A percentile compares a stretch with the other conserved stretches of the same genome.
Evolutionary conservation across 2,113 vertebrate species (phyloP).

Genomic region (Thermophis baileyi): DNA sequence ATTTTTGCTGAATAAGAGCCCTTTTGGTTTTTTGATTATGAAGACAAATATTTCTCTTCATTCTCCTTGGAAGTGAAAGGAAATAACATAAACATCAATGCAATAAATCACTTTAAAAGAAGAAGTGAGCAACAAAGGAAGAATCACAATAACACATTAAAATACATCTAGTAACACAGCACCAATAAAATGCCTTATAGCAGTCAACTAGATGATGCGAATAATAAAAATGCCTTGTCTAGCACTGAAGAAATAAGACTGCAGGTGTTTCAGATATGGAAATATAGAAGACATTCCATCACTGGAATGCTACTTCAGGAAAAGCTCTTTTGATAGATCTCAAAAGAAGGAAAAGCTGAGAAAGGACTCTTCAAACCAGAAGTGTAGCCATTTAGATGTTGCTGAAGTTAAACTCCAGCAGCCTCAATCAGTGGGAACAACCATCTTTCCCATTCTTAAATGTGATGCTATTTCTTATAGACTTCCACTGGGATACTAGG

Average conservation of each 20-base stretch:
- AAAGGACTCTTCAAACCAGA: not conserved
- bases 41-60: not conserved
- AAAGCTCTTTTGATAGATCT: not conserved
- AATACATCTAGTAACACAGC: not conserved
- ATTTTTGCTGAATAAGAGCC: not conserved
- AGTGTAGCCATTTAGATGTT: not conserved
- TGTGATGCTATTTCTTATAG: not conserved
- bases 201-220: not conserved
- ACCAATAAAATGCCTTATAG: not conserved
- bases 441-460: not conserved
- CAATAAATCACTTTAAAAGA: not conserved
- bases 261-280: not conserved
- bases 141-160: not conserved
- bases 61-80: not conserved
- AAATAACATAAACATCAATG: not conserved
- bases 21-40: not conserved
- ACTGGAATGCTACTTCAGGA: not conserved
- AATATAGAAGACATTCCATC: not conserved
- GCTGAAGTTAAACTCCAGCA: not conserved
- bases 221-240: not conserved
- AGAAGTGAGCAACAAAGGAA: not conserved
- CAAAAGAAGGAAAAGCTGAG: not conserved
- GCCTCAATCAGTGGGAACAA: not conserved
- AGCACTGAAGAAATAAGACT: not conserved
- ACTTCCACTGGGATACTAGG: not conserved